These are phyloP conservation scores for Orchestes rusci DNA, from an alignment of 2,888 invertebrate genomes.

Conservation along the genomic window DNA sequence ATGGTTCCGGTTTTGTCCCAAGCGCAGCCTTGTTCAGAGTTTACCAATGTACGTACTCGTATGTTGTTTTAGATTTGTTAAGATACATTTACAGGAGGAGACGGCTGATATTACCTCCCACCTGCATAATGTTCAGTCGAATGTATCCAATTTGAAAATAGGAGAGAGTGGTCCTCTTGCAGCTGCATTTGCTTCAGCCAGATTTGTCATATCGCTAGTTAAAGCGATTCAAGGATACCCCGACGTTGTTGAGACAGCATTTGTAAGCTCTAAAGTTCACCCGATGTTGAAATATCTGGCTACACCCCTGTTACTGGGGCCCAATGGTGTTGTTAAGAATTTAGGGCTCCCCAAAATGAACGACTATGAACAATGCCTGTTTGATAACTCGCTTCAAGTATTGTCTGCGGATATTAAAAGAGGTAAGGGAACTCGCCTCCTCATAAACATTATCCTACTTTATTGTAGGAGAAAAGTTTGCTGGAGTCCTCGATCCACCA, in stretches of 20 bases:
- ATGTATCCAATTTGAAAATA: constrained; percentile 56
- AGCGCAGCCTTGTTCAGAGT: constrained; percentile 47
- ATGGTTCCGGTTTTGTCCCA: constrained; percentile 73
- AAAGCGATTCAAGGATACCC: constrained; percentile 42
- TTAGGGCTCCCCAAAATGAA: constrained; percentile 38
- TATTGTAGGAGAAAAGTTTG: constrained; percentile 33
- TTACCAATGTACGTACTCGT: constrained; percentile 34
- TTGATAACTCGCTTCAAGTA: constrained; percentile 36
- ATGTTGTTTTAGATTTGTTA: neutral
- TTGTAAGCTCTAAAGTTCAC: constrained; percentile 36
- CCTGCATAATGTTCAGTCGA: constrained; percentile 55
- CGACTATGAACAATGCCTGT: constrained; percentile 39
- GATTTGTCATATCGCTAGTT: constrained; percentile 53
- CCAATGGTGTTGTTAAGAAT: constrained; percentile 36
- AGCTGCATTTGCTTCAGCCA: constrained; percentile 56
- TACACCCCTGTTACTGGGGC: constrained; percentile 39
- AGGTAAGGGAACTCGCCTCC: no score
- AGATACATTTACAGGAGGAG: constrained; percentile 33
- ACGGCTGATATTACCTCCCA: constrained; percentile 37
- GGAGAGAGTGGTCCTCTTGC: constrained; percentile 54
- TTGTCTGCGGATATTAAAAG: constrained; percentile 35
- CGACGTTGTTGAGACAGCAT: constrained; percentile 39
- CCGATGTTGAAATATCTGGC: constrained; percentile 38
- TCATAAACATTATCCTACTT: neutral
- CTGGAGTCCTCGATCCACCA: constrained; percentile 32